A percentile compares a stretch with the other conserved stretches of the same genome.
These are phyloP conservation scores for Pachyuromys duprasi DNA, from an alignment of 2,797 vertebrate genomes.

Conservation along the genomic window DNA sequence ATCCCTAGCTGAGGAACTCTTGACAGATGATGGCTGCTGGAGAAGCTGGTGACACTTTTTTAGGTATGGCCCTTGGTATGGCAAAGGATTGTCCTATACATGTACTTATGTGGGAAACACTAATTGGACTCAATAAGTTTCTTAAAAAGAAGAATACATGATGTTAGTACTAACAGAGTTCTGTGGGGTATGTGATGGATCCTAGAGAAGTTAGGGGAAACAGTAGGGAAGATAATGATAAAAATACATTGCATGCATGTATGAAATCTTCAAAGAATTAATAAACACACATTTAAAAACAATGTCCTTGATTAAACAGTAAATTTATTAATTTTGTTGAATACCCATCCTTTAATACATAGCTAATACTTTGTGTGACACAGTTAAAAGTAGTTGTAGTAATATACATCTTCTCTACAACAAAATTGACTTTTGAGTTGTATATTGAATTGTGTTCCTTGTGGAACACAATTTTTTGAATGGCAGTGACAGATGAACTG, in stretches of 20 bases:
- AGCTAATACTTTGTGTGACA: background rate
- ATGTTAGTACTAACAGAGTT: background rate
- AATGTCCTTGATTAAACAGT: background rate
- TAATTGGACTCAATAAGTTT: background rate
- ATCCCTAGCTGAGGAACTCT: background rate
- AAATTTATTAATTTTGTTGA: conserved; percentile 41
- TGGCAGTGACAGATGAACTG: conserved; percentile 14
- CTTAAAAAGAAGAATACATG: background rate
- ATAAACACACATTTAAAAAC: background rate
- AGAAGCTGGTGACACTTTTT: background rate
- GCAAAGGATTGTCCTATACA: background rate
- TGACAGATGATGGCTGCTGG: background rate
- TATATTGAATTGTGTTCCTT: background rate
- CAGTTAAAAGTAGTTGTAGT: background rate
- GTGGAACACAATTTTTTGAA: background rate
- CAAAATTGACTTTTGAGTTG: background rate
- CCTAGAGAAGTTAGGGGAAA: background rate
- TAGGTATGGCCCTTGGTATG: background rate
- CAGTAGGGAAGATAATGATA: background rate
- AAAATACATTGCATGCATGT: background rate
- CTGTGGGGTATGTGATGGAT: background rate
- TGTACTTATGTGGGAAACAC: no score
- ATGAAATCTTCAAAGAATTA: background rate
- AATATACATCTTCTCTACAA: background rate
- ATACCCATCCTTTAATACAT: background rate